Evolutionary conservation across 2,888 invertebrate species (phyloP).

Genomic region (Chaitophorus viminalis): DNA sequence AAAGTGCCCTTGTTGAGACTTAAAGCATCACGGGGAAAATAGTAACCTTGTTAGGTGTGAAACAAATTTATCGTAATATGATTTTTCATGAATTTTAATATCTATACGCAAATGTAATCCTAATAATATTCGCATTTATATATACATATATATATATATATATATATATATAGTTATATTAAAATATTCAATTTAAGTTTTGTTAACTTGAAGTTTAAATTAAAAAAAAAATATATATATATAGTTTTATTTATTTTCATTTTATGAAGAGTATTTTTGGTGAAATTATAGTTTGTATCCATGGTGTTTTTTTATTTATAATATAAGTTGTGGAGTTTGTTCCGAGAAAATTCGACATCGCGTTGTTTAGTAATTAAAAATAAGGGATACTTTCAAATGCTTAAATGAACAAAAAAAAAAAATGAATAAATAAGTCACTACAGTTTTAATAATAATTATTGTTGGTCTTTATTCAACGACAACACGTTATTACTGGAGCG

Average conservation of each 20-base stretch:
- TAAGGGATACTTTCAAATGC: not conserved
- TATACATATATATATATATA: too few relatives aligned
- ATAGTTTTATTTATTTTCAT: not conserved
- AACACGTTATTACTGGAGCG: not conserved
- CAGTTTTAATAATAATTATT: not conserved
- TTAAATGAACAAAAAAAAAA: conserved; percentile 15
- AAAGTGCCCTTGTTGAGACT: too few relatives aligned
- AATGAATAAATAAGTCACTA: conserved; percentile 22
- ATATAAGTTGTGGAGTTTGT: conserved; percentile 33
- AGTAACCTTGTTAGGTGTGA: not conserved
- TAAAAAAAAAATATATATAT: not conserved
- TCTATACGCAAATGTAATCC: not conserved
- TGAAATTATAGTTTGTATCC: not conserved
- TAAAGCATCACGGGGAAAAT: too few relatives aligned
- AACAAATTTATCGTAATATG: not conserved
- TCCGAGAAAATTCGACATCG: not conserved
- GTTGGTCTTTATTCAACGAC: not conserved
- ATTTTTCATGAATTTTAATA: not conserved
- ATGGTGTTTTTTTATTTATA: not conserved
- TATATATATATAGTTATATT: too few relatives aligned
- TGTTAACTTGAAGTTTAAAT: not conserved
- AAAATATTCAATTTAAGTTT: not conserved
- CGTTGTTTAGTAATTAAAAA: conserved; percentile 37
- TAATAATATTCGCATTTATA: not conserved
- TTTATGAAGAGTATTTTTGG: not conserved